Evolutionary conservation across 1,140 invertebrate species (phyloP), one percentile per base, ranked within the genome.

Genomic region (Heliothis subflexa): DNA sequence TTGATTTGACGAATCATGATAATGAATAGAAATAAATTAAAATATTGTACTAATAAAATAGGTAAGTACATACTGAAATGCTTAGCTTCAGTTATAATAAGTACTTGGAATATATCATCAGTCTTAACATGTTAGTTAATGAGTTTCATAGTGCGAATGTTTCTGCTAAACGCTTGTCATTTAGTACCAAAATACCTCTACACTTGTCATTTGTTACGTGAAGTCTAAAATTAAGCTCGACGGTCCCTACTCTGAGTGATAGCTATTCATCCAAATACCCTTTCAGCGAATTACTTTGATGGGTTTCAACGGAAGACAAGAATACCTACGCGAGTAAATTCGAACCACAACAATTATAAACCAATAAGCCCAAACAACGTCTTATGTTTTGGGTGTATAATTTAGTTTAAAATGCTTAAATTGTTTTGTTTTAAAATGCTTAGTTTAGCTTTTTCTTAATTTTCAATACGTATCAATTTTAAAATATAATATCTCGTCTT

Each of bases 261-360:
- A 49, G 47, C 59, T 64, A 64, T 62, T 64, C 73, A 76, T 18
- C 47, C 28, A 74, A 54, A 76, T 45, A 76, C 73, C 73, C 73
- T 76, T 76, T 76, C 73, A 64, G 61, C 45, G 59, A 64, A 76
- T 76, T 76, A 76, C 73, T 52, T 64, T 52, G 28, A 64, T 76
- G 49, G 61, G 61, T 52, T 64, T 76, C 73, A 59, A 28, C 12
- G 18, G 45, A 47, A 61, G 55, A 49, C 18, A 74, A 72, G 13
- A 61, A 50, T 61, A 59, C 5, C 25, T 54, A 70, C 52, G 55
- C 61, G 33, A 61, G 40, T 49, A 61, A n/a, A 74, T 57, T 28
- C 1, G 13, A 49, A 59, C 18, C 21, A 49, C 47, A 21, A 68
- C 14, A 16, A 50, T 50, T 25, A n/a, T 18, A 7, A 50, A 25